Base-by-base conservation (phyloP, 2,797 vertebrate species). In the Microctenopoma steveboyesi region DNA sequence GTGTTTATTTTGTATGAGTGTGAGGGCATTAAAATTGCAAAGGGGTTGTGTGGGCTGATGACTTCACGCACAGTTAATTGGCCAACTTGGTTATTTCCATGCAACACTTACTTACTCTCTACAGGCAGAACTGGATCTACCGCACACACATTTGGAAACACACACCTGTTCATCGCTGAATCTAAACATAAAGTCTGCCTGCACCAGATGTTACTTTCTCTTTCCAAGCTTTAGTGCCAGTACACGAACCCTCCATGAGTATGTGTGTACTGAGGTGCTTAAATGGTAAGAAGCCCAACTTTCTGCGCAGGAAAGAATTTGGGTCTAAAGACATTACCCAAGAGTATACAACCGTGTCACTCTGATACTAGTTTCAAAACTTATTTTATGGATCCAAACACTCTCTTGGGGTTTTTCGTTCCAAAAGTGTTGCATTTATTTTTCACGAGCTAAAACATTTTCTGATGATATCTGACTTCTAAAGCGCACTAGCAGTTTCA, bases 21-120 rank as follows among this genome's bases (percentile, higher is more conserved):
- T 46, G 58, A 61, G 53, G 64, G 66, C 30, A 73, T 80, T 83
- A 57, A 78, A 79, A 67, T 70, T 66, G 58, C 57, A 75, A 12
- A 12, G 1, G 43, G 46, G 43, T 56, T 76, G 59, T 84, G 85
- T 82, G 68, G 78, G 74, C 75, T 67, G 76, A 74, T 87, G 84
- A 88, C 78, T 85, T 89, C 84, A 87, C 50, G 30, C 73, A 57
- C 69, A 35, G 68, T 80, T 76, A 89, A 85, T 77, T 74, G 64
- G 76, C 68, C 60, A 79, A 84, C 67, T 78, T 68, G 63, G 68
- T 85, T 74, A 75, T 85, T 86, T 84, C 63, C 8, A 30, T 70
- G 60, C 69, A 80, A 79, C 59, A 54, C 74, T 57, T 33, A 54
- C 74, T 57, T 33, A 71, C 76, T 73, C 78, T 63, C 40, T 66